These are phyloP conservation scores for Tryphoninae sp. DNA, from an alignment of 2,888 invertebrate species.

Conservation along the genomic window DNA sequence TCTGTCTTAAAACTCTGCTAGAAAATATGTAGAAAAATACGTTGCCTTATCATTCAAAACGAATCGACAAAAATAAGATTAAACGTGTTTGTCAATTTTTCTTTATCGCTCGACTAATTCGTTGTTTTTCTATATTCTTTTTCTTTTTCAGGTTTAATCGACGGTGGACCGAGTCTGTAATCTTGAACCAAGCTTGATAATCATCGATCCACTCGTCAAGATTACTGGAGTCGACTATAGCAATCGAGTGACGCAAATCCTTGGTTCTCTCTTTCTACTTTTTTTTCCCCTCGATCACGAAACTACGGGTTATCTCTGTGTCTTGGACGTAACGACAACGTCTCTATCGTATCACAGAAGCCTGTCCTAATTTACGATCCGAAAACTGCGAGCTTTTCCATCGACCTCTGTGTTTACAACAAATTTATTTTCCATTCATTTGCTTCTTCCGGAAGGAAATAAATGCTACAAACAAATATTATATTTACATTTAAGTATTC, in stretches of 20 bases:
- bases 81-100: neutral
- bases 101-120: neutral
- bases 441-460: too few species aligned
- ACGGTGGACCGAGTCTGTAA: neutral
- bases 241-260: conserved; percentile 21
- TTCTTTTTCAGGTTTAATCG: neutral
- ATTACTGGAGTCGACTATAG: neutral
- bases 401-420: neutral
- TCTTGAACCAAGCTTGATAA: neutral
- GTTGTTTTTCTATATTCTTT: too few species aligned
- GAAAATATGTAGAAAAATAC: neutral
- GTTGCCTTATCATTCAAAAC: neutral
- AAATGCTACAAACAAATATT: too few species aligned
- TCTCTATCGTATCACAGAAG: neutral
- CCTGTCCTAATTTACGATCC: conserved; percentile 15
- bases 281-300: neutral
- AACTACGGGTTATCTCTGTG: conserved; percentile 3
- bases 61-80: neutral
- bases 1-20: neutral
- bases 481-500: too few species aligned
- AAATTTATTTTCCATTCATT: too few species aligned
- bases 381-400: conserved; percentile 22
- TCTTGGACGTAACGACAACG: neutral
- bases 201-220: conserved; percentile 2
- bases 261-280: neutral